These are phyloP conservation scores for Frankliniella fusca DNA, from an alignment of 2,888 invertebrate genomes.

Conservation along the genomic window DNA sequence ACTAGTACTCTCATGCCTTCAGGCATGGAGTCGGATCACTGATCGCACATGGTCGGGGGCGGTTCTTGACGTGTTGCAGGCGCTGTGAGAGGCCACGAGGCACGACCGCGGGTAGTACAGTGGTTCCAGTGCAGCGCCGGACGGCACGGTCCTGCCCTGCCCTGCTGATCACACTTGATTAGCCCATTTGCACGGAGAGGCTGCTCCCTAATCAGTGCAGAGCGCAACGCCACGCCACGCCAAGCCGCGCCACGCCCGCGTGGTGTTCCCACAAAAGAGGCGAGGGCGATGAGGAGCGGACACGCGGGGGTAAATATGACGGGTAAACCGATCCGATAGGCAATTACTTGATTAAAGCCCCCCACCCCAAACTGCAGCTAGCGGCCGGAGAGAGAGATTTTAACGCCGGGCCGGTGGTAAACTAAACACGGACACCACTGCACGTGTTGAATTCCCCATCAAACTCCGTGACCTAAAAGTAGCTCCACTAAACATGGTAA, in stretches of 20 bases:
- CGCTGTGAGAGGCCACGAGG: no score
- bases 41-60: no score
- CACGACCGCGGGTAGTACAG: no score
- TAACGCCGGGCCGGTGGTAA: no score
- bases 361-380: no score
- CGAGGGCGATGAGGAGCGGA: background rate
- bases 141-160: no score
- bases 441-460: background rate
- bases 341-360: background rate
- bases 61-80: no score
- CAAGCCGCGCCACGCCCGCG: background rate
- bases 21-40: no score
- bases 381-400: no score
- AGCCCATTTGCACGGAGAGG: background rate
- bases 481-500: background rate
- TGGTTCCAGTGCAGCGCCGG: no score
- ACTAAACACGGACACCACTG: no score
- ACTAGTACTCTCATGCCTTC: no score
- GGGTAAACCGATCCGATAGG: background rate
- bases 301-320: slow-evolving; percentile 2
- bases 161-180: slow-evolving; percentile 13
- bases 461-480: slow-evolving; percentile 11
- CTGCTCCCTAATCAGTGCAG: background rate
- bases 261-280: background rate
- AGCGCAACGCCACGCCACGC: background rate